A percentile compares a stretch with the other conserved stretches of the same genome.
phyloP scores from a whole-genome alignment of 2,113 vertebrate genomes.

The Microtus pennsylvanicus region DNA sequence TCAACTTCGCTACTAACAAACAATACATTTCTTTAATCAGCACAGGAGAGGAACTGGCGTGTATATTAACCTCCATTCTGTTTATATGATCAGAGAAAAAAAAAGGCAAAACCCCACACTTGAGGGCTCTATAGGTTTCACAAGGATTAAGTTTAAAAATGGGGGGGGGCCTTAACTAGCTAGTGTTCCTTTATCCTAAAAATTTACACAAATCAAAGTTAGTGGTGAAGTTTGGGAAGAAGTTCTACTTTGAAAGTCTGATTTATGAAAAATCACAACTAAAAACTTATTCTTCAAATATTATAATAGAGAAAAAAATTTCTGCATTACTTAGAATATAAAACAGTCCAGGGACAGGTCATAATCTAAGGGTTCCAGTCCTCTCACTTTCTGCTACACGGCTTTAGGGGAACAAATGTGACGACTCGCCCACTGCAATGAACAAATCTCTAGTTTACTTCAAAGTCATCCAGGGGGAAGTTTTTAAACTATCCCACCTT shows the following conservation, averaged over 20 bases:
- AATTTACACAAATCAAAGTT: conserved; percentile 30
- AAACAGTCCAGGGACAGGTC: conserved; percentile 28
- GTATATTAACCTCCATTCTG: conserved; percentile 45
- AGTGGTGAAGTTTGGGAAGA: background rate
- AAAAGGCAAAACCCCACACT: conserved; percentile 4
- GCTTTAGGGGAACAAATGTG: conserved; percentile 16
- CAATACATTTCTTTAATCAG: conserved; percentile 49
- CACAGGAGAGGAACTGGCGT: background rate
- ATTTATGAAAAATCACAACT: conserved; percentile 28
- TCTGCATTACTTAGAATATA: background rate
- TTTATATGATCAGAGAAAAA: background rate
- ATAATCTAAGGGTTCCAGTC: conserved; percentile 20
- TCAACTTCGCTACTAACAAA: conserved; percentile 76
- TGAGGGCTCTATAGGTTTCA: conserved; percentile 5
- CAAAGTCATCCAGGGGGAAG: background rate
- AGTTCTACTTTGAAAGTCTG: conserved; percentile 15
- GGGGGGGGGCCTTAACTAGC: conserved; percentile 29
- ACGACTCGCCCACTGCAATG: background rate
- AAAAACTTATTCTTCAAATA: conserved; percentile 32
- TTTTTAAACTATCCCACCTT: conserved; percentile 40
- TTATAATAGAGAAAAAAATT: conserved; percentile 13
- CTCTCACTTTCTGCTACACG: conserved; percentile 23
- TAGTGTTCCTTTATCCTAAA: conserved; percentile 30
- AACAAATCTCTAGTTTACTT: conserved; percentile 32
- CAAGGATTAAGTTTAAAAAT: conserved; percentile 38